Percentiles rank a stretch among this genome's conserved stretches.
These are phyloP conservation scores for Idris sp. DNA, from an alignment of 1,140 invertebrate genomes.

Conservation along the genomic window DNA sequence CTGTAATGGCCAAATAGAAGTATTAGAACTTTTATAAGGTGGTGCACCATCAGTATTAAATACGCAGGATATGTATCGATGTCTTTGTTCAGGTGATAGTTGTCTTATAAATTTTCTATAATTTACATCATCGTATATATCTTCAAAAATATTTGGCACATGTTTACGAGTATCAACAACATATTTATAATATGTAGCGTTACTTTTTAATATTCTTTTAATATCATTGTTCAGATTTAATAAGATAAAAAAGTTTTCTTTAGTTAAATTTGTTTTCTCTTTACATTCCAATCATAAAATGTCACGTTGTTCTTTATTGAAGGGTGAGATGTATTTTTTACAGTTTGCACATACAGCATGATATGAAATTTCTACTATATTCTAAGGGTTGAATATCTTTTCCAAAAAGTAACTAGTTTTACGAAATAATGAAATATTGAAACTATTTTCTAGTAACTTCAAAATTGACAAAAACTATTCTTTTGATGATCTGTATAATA, in stretches of 20 bases:
- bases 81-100: background rate
- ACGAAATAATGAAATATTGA: background rate
- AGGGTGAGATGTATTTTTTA: background rate
- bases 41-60: background rate
- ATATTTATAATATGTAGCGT: background rate
- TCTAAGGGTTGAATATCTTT: background rate
- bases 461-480: no score
- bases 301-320: background rate
- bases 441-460: no score
- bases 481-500: no score
- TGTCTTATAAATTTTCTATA: background rate
- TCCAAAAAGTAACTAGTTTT: background rate
- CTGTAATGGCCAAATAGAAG: background rate
- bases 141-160: background rate
- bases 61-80: background rate
- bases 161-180: background rate
- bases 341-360: background rate
- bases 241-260: background rate
- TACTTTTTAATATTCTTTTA: background rate
- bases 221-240: background rate
- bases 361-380: background rate
- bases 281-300: background rate
- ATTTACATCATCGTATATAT: background rate
- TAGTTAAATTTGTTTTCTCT: background rate
- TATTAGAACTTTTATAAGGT: no score